Percentiles rank a stretch among this genome's conserved stretches.
Conservation (phyloP, 2,113 vertebrate species). For the Arothron firmamentum region DNA sequence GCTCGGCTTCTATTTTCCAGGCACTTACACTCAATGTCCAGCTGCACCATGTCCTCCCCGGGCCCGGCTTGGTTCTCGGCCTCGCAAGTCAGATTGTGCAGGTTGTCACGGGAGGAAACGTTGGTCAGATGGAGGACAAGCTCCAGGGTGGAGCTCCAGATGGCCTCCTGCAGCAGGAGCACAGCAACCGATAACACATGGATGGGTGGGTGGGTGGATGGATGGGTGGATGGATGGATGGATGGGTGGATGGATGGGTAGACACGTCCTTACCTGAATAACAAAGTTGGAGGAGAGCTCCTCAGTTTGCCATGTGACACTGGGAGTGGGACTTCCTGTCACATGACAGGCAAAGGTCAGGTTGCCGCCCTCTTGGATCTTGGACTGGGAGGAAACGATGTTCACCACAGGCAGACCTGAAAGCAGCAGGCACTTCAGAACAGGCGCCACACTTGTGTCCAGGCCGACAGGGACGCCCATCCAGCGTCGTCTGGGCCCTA, state of each 20-base stretch:
- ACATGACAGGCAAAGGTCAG: slow-evolving; percentile 74
- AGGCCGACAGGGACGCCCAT: not conserved
- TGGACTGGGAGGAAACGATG: slow-evolving; percentile 44
- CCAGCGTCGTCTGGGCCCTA: too few relatives aligned
- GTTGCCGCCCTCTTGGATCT: slow-evolving; percentile 70
- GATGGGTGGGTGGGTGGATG: too few relatives aligned
- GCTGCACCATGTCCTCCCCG: slow-evolving; percentile 64
- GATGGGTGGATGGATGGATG: too few relatives aligned
- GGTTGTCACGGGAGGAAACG: slow-evolving; percentile 72
- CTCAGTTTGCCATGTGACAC: slow-evolving; percentile 66
- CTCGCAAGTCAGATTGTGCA: slow-evolving; percentile 77
- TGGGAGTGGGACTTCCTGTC: slow-evolving; percentile 70
- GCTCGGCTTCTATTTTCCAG: slow-evolving; percentile 33
- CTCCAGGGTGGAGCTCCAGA: slow-evolving; percentile 56
- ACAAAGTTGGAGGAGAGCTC: slow-evolving; percentile 54
- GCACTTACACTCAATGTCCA: slow-evolving; percentile 81
- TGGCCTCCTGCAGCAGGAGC: slow-evolving; percentile 45
- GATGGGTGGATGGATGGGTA: too few relatives aligned
- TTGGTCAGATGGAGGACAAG: slow-evolving; percentile 66
- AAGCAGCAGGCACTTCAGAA: slow-evolving; percentile 15
- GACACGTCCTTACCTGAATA: slow-evolving; percentile 53
- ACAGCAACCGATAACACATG: not conserved
- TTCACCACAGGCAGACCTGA: slow-evolving; percentile 72
- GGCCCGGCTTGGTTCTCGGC: slow-evolving; percentile 78
- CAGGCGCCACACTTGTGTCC: not conserved